These are phyloP conservation scores for Salticus scenicus DNA, from an alignment of 2,888 invertebrate genomes.

Conservation along the genomic window DNA sequence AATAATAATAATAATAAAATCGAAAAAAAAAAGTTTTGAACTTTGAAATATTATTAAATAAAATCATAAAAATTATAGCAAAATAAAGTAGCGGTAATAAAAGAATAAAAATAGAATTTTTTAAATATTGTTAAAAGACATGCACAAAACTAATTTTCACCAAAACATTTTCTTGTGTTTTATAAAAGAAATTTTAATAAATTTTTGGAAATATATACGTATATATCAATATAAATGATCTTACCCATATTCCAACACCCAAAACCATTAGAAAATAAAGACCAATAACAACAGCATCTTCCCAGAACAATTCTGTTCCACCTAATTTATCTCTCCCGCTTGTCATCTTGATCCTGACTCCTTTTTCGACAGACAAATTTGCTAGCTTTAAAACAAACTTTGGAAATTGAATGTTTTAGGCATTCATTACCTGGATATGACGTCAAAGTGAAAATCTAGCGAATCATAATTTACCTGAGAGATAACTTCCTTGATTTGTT, in stretches of 20 bases:
- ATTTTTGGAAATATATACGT: too few relatives aligned
- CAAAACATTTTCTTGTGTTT: too few relatives aligned
- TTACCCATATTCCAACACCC: conserved; percentile 74
- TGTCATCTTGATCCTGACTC: too few relatives aligned
- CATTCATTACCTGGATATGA: conserved; percentile 1
- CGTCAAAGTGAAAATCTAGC: background rate
- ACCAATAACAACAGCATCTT: conserved; percentile 74
- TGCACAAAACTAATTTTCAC: too few relatives aligned
- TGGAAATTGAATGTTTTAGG: background rate
- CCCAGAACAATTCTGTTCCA: conserved; percentile 69
- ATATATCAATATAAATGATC: conserved; percentile 51
- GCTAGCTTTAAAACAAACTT: background rate
- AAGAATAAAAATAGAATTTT: too few relatives aligned
- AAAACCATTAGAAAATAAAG: conserved; percentile 74
- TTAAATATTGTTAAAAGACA: too few relatives aligned
- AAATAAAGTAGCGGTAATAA: too few relatives aligned
- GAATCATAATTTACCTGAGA: background rate
- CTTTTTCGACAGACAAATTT: background rate
- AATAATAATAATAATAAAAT: too few relatives aligned
- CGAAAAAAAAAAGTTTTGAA: too few relatives aligned
- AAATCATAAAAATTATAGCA: too few relatives aligned
- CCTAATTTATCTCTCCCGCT: conserved; percentile 41
- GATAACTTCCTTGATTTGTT: background rate
- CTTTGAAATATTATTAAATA: too few relatives aligned
- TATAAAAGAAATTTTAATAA: too few relatives aligned